Evolutionary conservation across 2,113 vertebrate genomes (phyloP).

Genomic region (Notothenia coriiceps): DNA sequence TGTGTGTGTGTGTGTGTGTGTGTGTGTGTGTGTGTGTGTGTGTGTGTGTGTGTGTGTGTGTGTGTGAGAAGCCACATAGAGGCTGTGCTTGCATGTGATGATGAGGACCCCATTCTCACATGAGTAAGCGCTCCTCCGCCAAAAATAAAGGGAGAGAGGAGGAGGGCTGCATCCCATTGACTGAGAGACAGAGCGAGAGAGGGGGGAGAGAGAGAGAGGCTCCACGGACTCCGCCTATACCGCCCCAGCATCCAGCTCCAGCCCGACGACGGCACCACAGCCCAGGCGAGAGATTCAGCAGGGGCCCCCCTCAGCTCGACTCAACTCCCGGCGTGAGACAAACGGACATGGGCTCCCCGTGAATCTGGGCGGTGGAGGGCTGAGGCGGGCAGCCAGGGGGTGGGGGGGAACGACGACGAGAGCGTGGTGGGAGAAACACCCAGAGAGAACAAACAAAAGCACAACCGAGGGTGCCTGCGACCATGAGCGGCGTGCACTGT

Average conservation of each 20-base stretch:
- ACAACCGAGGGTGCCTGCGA: constrained; percentile 84
- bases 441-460: constrained; percentile 75
- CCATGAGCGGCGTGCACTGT: constrained; percentile 87
- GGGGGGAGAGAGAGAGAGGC: constrained; percentile 22
- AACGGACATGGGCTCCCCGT: constrained; percentile 87
- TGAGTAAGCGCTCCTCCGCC: constrained; percentile 69
- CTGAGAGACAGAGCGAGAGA: constrained; percentile 45
- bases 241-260: constrained; percentile 61
- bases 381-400: constrained; percentile 75
- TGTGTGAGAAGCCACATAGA: constrained; percentile 17
- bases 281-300: constrained; percentile 43
- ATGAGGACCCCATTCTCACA: constrained; percentile 58
- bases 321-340: constrained; percentile 67
- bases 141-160: constrained; percentile 25
- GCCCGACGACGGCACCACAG: constrained; percentile 61
- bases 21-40: constrained; percentile 12
- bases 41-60: neutral
- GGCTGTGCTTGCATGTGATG: constrained; percentile 26
- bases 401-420: constrained; percentile 69
- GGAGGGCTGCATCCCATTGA: constrained; percentile 72
- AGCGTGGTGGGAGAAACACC: constrained; percentile 68
- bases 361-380: constrained; percentile 78
- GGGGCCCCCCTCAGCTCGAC: constrained; percentile 51
- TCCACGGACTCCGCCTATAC: constrained; percentile 82
- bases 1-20: constrained; percentile 8